These are phyloP conservation scores for Ibycter americanus DNA, from an alignment of 2,797 vertebrate species.

Conservation along the genomic window DNA sequence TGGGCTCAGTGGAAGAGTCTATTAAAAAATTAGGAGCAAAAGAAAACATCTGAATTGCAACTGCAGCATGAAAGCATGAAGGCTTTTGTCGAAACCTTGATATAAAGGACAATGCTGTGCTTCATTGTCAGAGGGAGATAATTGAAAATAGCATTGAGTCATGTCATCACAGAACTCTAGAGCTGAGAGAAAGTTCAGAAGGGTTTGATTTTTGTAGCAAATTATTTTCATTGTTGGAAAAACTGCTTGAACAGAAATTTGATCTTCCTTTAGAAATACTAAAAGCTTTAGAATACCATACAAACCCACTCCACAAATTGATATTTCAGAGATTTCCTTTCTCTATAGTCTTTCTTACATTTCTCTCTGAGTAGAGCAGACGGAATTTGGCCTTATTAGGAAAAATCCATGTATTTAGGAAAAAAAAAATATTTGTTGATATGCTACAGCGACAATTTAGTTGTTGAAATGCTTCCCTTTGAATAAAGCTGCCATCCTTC, in stretches of 20 bases:
- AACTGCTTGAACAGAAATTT: not conserved
- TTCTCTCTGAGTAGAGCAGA: not conserved
- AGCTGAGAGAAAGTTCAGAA: not conserved
- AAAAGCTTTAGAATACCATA: not conserved
- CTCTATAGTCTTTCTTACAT: not conserved
- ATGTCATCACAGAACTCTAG: conserved; percentile 1
- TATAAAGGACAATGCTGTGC: not conserved
- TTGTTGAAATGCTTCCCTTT: not conserved
- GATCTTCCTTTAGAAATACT: conserved; percentile 23
- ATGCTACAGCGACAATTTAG: not conserved
- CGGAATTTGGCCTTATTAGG: not conserved
- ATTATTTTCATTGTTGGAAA: conserved; percentile 13
- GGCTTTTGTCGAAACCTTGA: not conserved
- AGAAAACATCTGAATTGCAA: conserved; percentile 14
- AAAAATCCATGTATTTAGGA: not conserved
- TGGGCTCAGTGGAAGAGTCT: not conserved
- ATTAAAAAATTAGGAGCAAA: conserved; percentile 7
- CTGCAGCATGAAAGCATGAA: not conserved
- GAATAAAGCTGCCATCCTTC: not conserved
- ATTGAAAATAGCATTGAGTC: conserved; percentile 21
- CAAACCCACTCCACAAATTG: not conserved
- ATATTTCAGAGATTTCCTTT: not conserved
- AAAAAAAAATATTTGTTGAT: not conserved
- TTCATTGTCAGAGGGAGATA: conserved; percentile 19
- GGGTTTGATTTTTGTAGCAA: not conserved